Conservation (phyloP, 2,797 vertebrate genomes). For the Sarcophilus harrisii region DNA sequence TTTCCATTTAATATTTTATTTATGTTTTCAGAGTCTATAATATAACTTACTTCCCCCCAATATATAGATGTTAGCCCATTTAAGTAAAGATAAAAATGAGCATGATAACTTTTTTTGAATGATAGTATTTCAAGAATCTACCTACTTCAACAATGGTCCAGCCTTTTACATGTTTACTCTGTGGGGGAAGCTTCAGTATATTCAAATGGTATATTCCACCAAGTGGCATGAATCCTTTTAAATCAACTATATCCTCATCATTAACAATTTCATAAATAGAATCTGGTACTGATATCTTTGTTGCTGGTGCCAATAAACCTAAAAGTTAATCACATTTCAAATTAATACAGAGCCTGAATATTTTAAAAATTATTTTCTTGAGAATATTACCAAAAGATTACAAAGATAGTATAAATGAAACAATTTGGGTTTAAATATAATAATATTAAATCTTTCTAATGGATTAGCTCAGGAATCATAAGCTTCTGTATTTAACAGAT, state of each 20-base stretch:
- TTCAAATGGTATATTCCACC: constrained; percentile 92
- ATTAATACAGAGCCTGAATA: neutral
- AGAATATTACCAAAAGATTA: constrained; percentile 1
- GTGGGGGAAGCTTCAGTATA: constrained; percentile 89
- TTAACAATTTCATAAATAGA: neutral
- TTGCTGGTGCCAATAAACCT: constrained; percentile 55
- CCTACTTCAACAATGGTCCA: constrained; percentile 92
- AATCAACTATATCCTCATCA: constrained; percentile 83
- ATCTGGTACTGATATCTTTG: neutral
- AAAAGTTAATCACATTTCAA: neutral
- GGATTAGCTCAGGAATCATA: neutral
- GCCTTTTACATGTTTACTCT: constrained; percentile 82
- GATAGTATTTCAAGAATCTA: neutral
- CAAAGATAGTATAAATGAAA: neutral
- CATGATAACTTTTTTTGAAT: neutral
- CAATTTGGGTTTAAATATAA: neutral
- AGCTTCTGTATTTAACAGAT: neutral
- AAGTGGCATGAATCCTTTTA: constrained; percentile 87
- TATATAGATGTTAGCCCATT: constrained; percentile 4
- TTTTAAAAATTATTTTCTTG: neutral
- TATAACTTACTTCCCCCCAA: neutral
- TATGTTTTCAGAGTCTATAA: constrained; percentile 22
- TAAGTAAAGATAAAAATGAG: neutral
- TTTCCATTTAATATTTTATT: neutral
- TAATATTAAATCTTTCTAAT: neutral